A percentile compares a stretch with the other conserved stretches of the same genome.
Conservation (phyloP, 2,888 invertebrate species). For the Callimorpha dominula region DNA sequence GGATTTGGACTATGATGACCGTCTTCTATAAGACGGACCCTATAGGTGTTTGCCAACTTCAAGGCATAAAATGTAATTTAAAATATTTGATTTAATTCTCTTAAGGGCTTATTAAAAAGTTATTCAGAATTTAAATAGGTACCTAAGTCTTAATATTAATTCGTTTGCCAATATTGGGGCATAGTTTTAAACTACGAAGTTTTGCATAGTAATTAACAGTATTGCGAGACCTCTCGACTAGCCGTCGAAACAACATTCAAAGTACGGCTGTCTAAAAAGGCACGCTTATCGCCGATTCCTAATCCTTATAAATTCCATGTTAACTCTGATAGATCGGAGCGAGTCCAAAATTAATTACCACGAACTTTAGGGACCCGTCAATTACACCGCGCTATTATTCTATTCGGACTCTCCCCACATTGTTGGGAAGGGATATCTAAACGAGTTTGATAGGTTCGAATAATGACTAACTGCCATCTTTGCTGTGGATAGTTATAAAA, state of each 20-base stretch:
- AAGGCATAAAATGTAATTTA: too few species aligned
- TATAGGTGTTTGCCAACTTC: too few species aligned
- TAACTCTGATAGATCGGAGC: conserved; percentile 63
- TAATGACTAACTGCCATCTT: conserved; percentile 25
- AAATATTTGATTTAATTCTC: too few species aligned
- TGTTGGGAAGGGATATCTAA: conserved; percentile 40
- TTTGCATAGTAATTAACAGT: not conserved
- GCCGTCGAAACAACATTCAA: not conserved
- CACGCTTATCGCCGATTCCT: conserved; percentile 36
- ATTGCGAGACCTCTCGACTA: not conserved
- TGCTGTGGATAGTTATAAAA: conserved; percentile 15
- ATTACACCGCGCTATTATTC: conserved; percentile 70
- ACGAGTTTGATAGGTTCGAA: conserved; percentile 40
- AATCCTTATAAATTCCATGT: conserved; percentile 56
- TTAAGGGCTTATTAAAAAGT: not conserved
- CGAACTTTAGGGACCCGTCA: conserved; percentile 67
- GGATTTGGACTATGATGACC: too few species aligned
- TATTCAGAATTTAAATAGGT: not conserved
- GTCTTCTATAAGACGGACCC: too few species aligned
- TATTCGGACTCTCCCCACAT: conserved; percentile 57
- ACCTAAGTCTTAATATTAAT: not conserved
- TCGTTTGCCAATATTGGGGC: not conserved
- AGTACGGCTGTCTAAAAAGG: conserved; percentile 42
- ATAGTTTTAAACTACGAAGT: not conserved
- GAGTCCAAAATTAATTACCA: conserved; percentile 71